Evolutionary conservation across 1,140 invertebrate species (phyloP), one percentile per base, ranked within the genome.

Genomic region (Glossosoma conforme): DNA sequence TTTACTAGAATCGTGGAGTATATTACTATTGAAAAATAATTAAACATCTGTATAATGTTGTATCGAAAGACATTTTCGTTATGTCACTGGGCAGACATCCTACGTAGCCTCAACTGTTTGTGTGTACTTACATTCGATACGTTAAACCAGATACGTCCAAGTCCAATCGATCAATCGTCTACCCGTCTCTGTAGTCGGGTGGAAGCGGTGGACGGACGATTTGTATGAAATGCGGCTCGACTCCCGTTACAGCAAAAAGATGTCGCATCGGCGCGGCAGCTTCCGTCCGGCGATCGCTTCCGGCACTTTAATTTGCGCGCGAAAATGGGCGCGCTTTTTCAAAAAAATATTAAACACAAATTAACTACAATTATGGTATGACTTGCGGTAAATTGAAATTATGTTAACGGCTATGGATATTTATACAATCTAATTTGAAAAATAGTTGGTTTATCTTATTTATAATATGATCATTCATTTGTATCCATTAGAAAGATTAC

Each of bases 241-340:
- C 9, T 35, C 11, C 1, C 13, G 14, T 35, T 6, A 35, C 10
- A 40, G 19, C 22, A 20, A 20, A 20, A 20, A 20, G 37, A n/a
- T n/a, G n/a, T n/a, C 9, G 37, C 15, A 18, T 40, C 18, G 18
- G 37, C 15, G 37, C 37, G 15, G 18, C 19, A n/a, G 17, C 5
- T 2, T 19, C 15, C 17, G 37, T 20, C 0, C 37, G 2, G 37
- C 37, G 37, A 18, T 20, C 18, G 36, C 22, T 40, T 40, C 37
- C 37, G 19, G 37, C 37, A 40, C 22, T 21, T 40, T 40, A 40
- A 40, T 21, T 10, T 40, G 37, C 37, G 37, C 37, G 37, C 9
- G 37, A 18, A 40, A 40, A 38, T 20, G 22, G 6, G 1, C 37
- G 11, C 11, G 36, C 18, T n/a, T n/a, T n/a, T n/a, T n/a, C n/a